phyloP scores from a whole-genome alignment of 2,888 invertebrate genomes.

The Ophion slaviceki region DNA sequence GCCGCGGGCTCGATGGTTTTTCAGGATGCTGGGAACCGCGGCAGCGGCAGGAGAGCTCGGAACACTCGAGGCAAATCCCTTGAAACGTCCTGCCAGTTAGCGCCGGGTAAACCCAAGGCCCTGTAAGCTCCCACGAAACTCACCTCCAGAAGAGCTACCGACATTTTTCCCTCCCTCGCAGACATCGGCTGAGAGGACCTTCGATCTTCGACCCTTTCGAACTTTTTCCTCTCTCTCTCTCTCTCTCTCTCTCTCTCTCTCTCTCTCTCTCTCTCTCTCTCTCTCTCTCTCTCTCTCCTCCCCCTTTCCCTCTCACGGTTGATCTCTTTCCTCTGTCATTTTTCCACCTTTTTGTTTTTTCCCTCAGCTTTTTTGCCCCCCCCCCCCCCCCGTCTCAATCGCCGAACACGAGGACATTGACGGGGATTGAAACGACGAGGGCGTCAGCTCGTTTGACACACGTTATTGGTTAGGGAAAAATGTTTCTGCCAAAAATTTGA shows the following conservation, averaged over 20 bases:
- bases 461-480: too few species aligned
- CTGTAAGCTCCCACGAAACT: constrained; percentile 66
- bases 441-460: too few species aligned
- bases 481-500: too few species aligned
- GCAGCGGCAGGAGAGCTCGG: constrained; percentile 21
- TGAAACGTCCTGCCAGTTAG: constrained; percentile 68
- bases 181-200: constrained; percentile 36
- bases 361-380: too few species aligned
- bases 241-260: too few species aligned
- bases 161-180: background rate
- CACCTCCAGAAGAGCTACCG: constrained; percentile 57
- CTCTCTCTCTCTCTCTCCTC: background rate
- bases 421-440: too few species aligned
- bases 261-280: constrained; percentile 9
- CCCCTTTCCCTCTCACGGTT: constrained; percentile 2
- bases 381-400: too few species aligned
- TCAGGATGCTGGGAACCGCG: constrained; percentile 46
- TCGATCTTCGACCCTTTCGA: constrained; percentile 48
- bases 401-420: too few species aligned
- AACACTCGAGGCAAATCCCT: constrained; percentile 65
- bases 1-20: constrained; percentile 42
- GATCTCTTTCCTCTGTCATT: background rate
- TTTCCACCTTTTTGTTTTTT: too few species aligned
- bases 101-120: constrained; percentile 63
- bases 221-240: constrained; percentile 32